These are phyloP conservation scores for Capitulum mitella DNA, from an alignment of 2,888 invertebrate genomes.

Conservation along the genomic window DNA sequence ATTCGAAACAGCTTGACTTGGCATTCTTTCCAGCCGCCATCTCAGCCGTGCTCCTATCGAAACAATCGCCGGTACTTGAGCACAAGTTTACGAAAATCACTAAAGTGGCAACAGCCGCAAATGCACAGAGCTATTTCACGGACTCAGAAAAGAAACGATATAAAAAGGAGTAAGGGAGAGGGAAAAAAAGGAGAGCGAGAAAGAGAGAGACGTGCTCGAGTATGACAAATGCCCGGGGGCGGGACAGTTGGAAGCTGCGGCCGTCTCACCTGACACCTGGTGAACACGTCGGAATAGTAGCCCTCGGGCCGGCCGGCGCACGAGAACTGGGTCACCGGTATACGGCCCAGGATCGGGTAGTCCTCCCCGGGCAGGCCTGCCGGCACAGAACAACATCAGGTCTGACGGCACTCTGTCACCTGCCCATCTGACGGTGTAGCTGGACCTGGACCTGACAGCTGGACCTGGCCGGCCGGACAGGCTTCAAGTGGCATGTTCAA, in stretches of 20 bases:
- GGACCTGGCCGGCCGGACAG: neutral
- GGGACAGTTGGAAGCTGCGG: neutral
- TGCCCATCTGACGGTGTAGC: neutral
- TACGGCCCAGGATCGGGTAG: neutral
- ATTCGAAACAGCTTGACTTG: too few species aligned
- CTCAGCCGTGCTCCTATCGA: too few species aligned
- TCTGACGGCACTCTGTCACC: neutral
- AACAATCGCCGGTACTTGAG: too few species aligned
- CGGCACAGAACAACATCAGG: neutral
- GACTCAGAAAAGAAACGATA: too few species aligned
- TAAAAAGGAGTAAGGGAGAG: neutral
- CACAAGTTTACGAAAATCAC: too few species aligned
- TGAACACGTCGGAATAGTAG: neutral
- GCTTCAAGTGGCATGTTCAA: neutral
- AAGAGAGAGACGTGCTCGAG: neutral
- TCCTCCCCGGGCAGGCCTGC: neutral
- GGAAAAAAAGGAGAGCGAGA: neutral
- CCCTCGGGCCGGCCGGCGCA: neutral
- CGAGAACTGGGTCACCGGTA: neutral
- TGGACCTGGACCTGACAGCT: too few species aligned
- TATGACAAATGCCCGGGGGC: neutral
- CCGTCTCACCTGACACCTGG: constrained; percentile 8
- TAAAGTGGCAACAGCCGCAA: too few species aligned
- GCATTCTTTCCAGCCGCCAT: too few species aligned
- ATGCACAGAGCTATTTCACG: too few species aligned